These are phyloP conservation scores for Dilophus febrilis DNA, from an alignment of 2,888 invertebrate genomes.

Conservation along the genomic window DNA sequence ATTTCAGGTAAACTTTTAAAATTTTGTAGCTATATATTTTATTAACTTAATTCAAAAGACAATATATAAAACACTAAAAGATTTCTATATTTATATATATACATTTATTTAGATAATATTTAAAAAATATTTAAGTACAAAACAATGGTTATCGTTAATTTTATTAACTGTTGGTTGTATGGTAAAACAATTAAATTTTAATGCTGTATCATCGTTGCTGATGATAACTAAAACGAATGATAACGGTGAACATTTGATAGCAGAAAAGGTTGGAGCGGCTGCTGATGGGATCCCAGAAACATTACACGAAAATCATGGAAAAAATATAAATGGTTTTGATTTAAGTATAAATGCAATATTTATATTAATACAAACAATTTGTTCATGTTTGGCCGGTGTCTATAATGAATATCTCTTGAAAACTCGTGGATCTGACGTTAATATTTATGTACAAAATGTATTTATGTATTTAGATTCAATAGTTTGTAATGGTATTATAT, in stretches of 20 bases:
- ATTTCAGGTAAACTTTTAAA: slow-evolving; percentile 57
- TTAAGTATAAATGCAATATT: slow-evolving; percentile 44
- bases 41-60: no score
- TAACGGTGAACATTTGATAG: background rate
- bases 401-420: slow-evolving; percentile 91
- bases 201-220: slow-evolving; percentile 16
- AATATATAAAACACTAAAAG: no score
- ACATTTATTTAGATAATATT: slow-evolving; percentile 51
- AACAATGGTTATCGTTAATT: slow-evolving; percentile 81
- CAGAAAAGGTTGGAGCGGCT: no score
- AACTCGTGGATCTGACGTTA: slow-evolving; percentile 63
- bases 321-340: slow-evolving; percentile 29
- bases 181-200: slow-evolving; percentile 61
- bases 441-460: slow-evolving; percentile 84
- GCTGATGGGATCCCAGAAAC: slow-evolving; percentile 7
- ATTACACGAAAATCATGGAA: slow-evolving; percentile 9
- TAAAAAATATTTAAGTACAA: slow-evolving; percentile 55
- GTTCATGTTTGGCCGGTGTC: slow-evolving; percentile 87
- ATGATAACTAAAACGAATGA: slow-evolving; percentile 5
- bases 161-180: slow-evolving; percentile 79
- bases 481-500: slow-evolving; percentile 64
- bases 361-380: slow-evolving; percentile 63
- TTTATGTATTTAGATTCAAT: slow-evolving; percentile 94
- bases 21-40: no score
- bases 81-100: no score